phyloP scores from a whole-genome alignment of 2,113 vertebrate species.

The Picathartes gymnocephalus region DNA sequence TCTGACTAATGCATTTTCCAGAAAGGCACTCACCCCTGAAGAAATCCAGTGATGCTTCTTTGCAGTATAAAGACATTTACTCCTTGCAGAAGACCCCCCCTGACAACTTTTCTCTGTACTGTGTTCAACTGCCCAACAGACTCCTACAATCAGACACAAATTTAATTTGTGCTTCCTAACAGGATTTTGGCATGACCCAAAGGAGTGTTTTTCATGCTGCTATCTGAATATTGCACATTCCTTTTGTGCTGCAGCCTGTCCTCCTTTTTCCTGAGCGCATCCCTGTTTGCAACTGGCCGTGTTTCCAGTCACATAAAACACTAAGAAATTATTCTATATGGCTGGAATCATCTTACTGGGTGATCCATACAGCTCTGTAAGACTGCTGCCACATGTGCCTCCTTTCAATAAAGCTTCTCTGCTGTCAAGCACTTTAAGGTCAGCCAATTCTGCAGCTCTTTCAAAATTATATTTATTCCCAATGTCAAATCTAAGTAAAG shows the following conservation, averaged over 20 bases:
- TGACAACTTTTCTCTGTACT: background rate
- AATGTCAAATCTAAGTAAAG: background rate
- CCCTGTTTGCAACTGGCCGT: background rate
- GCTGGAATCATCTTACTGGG: background rate
- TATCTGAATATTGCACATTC: background rate
- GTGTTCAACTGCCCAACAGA: background rate
- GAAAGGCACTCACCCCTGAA: background rate
- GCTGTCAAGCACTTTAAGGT: background rate
- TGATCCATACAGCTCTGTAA: background rate
- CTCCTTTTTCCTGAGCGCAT: background rate
- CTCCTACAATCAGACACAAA: conserved; percentile 53
- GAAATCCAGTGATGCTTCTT: background rate
- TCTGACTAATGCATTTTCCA: background rate
- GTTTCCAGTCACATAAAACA: background rate
- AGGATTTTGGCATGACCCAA: conserved; percentile 74
- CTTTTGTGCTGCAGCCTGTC: background rate
- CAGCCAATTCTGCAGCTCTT: background rate
- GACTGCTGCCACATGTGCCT: background rate
- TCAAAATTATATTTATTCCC: background rate
- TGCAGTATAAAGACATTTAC: background rate
- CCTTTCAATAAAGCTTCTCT: background rate
- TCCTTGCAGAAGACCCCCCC: background rate
- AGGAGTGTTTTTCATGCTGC: conserved; percentile 70
- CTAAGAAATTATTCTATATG: background rate
- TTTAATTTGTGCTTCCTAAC: conserved; percentile 76